Evolutionary conservation across 2,888 invertebrate species (phyloP), one percentile per base, ranked within the genome.

Genomic region (Malacosoma neustria): DNA sequence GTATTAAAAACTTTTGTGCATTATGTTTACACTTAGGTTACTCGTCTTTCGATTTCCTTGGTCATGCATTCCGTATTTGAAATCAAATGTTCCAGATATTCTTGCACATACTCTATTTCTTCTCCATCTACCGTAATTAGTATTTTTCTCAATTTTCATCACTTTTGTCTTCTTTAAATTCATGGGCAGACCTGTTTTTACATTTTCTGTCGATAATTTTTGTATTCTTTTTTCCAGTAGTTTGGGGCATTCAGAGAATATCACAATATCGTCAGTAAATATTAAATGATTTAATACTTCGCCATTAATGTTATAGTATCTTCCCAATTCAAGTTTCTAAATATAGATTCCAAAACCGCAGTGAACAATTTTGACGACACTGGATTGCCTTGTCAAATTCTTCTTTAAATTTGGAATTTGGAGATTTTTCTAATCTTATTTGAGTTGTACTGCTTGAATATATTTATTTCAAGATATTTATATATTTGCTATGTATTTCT

Each of bases 21-120:
- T n/a, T n/a, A n/a, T n/a, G n/a, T n/a, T n/a, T n/a, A n/a, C n/a
- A n/a, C n/a, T n/a, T n/a, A n/a, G n/a, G 33, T 29, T 14, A 33
- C 13, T 29, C 13, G 29, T 37, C 29, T 7, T 13, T 32, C 14
- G 7, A 36, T 4, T 29, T 36, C 29, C 13, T 32, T 14, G 11
- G 22, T 14, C 7, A 31, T 36, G 15, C 32, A 32, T 7, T 29
- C 32, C 29, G 14, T 32, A 29, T 32, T 32, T 6, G 39, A 42
- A 1, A 48, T 30, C 45, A 41, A 45, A 36, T 47, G 46, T 3
- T 42, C 47, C 3, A 49, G 32, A 35, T 47, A 49, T 2, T 29
- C 9, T 13, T 37, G 1, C 5, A 22, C 22, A 22, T 22, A 22
- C 7, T 22, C 1, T 22, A 22, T 22, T 22, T 22, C 22, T 22